Conservation (phyloP, 2,797 vertebrate genomes). For the Triplophysa bombifrons region DNA sequence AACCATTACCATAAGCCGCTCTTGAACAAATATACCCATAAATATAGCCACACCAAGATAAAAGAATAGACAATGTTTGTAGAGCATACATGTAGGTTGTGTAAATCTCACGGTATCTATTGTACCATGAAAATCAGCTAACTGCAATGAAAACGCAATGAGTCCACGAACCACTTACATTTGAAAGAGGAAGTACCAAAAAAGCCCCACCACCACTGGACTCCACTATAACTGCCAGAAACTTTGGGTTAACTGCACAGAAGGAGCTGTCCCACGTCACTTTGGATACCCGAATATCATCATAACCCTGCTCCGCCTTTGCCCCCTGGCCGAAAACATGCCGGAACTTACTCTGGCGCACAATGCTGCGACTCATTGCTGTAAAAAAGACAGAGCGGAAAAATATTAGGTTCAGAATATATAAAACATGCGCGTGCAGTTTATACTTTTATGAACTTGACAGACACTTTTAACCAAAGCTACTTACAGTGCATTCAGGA, state of each 20-base stretch:
- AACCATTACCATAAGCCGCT: slow-evolving; percentile 12
- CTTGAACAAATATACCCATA: slow-evolving; percentile 28
- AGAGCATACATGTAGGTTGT: not conserved
- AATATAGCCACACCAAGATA: not conserved
- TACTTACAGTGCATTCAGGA: not conserved
- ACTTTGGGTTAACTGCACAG: slow-evolving; percentile 97
- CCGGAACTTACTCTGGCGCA: slow-evolving; percentile 98
- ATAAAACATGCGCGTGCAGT: not conserved
- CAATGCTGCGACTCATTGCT: slow-evolving; percentile 97
- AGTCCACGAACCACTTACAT: slow-evolving; percentile 74
- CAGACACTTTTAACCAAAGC: too few species aligned
- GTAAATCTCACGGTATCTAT: not conserved
- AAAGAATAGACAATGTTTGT: slow-evolving; percentile 7
- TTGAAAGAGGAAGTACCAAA: slow-evolving; percentile 87
- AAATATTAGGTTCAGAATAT: not conserved
- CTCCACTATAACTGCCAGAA: slow-evolving; percentile 96
- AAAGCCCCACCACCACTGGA: slow-evolving; percentile 94
- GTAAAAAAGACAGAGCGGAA: slow-evolving; percentile 35
- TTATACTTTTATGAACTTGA: not conserved
- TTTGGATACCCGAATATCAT: slow-evolving; percentile 98
- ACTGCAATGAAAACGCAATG: not conserved
- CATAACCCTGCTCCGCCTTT: slow-evolving; percentile 93
- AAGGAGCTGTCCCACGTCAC: slow-evolving; percentile 99
- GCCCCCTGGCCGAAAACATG: slow-evolving; percentile 95
- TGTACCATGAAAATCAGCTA: not conserved